Evolutionary conservation across 2,888 invertebrate species (phyloP), one percentile per base, ranked within the genome.

Genomic region (Scotopteryx bipunctaria): DNA sequence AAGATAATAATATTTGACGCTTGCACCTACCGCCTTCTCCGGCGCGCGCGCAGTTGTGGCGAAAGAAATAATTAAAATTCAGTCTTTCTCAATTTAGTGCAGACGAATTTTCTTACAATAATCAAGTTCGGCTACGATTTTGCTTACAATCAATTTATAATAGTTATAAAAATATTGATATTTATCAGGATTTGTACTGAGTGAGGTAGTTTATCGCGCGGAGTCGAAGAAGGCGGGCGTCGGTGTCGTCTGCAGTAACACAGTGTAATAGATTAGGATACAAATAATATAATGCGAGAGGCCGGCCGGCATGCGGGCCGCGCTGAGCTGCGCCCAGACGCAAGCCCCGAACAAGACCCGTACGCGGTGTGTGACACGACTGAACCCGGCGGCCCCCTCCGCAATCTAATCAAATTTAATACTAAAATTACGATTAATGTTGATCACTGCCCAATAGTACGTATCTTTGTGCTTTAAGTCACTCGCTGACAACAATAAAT

Each of bases 381-480:
- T 76, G 77, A 81, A 81, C 75, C 73, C 76, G 63, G 69, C 86
- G 85, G 82, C 77, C 82, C 84, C 76, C 60, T 69, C 78, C 78
- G 81, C 83, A 68, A 83, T 79, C 86, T 87, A 87, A 85, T 83
- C 84, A 82, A 86, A 84, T 84, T 86, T 88, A 85, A 82, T 81
- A 80, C 88, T 89, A 87, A 84, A 78, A 80, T 89, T 88, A 88
- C 86, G 83, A 81, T 86, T 81, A 87, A 89, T 90, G 89, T 90
- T 90, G 89, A 90, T 90, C 89, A 90, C 89, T 89, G 89, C 89
- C 89, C 88, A 87, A 83, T 85, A 84, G 88, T 90, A 89, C 88
- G 89, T 89, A 89, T 89, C 78, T 89, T 89, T 89, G 88, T 88
- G 89, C 89, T 86, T 79, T 79, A 76, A 82, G 82, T 87, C 87